Conservation (phyloP, 2,888 invertebrate species). For the Seira sanloemensis region DNA sequence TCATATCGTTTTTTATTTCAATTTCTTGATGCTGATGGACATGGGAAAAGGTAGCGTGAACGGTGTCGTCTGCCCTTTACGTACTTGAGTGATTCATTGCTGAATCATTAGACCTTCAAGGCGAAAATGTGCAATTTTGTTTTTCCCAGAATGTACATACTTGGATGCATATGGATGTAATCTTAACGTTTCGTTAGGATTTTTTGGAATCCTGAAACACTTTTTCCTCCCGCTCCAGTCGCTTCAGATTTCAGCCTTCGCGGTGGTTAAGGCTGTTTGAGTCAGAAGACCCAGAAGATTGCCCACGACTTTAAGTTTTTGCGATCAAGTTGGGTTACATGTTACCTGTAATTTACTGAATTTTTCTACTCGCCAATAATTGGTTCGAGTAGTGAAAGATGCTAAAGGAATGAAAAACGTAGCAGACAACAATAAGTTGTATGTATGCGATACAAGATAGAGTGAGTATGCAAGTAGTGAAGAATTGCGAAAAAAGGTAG, state of each 20-base stretch:
- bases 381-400: too few species aligned
- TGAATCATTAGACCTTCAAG: background rate
- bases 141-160: background rate
- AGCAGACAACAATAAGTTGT: background rate
- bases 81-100: background rate
- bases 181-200: background rate
- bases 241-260: too few species aligned
- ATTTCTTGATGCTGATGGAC: background rate
- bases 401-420: too few species aligned
- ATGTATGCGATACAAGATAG: background rate
- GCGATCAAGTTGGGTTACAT: background rate
- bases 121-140: background rate
- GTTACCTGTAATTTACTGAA: background rate
- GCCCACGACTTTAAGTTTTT: too few species aligned
- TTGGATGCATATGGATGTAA: background rate
- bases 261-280: too few species aligned
- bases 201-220: background rate
- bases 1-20: background rate
- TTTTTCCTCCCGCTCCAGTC: too few species aligned
- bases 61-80: background rate
- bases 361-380: background rate
- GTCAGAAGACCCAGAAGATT: too few species aligned
- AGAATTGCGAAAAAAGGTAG: conserved; percentile 13
- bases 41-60: background rate
- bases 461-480: background rate